Percentiles rank a stretch among this genome's conserved stretches.
phyloP scores from a whole-genome alignment of 1,140 invertebrate genomes.

The Achroia grisella region DNA sequence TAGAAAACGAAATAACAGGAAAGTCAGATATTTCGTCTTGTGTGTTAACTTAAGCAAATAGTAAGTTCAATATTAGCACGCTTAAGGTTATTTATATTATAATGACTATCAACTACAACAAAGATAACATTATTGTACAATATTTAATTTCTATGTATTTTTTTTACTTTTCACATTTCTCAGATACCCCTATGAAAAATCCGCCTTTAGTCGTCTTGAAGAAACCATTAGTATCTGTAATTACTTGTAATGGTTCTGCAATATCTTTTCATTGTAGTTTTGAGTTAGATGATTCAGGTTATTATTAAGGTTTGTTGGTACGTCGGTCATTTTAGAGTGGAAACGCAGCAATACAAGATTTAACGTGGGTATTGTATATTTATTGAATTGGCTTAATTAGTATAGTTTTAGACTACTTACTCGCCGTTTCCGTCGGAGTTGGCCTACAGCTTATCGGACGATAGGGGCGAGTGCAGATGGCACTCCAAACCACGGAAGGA shows the following conservation, averaged over 20 bases:
- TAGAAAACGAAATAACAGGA: background rate
- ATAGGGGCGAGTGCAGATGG: too few species aligned
- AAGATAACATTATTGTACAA: too few species aligned
- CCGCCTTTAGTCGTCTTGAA: slow-evolving; percentile 1
- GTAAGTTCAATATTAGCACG: background rate
- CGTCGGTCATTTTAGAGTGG: slow-evolving; percentile 25
- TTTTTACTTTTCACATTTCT: too few species aligned
- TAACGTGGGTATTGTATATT: slow-evolving; percentile 16
- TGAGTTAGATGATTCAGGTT: slow-evolving; percentile 12
- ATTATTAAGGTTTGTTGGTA: slow-evolving; percentile 25
- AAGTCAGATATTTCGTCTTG: background rate
- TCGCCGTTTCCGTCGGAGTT: too few species aligned
- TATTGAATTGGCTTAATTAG: too few species aligned
- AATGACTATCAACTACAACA: too few species aligned
- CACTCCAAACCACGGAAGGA: too few species aligned
- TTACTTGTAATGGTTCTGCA: slow-evolving; percentile 18
- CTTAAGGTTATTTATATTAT: too few species aligned
- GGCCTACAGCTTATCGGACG: too few species aligned
- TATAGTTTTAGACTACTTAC: too few species aligned
- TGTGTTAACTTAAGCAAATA: too few species aligned
- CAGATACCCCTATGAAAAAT: slow-evolving; percentile 1
- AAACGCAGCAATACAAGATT: slow-evolving; percentile 24
- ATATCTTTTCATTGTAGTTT: slow-evolving; percentile 18
- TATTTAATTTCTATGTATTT: too few species aligned
- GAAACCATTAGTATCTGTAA: slow-evolving; percentile 10